Evolutionary conservation across 2,797 vertebrate species (phyloP).

Genomic region (Scolopax bukidnonensis): DNA sequence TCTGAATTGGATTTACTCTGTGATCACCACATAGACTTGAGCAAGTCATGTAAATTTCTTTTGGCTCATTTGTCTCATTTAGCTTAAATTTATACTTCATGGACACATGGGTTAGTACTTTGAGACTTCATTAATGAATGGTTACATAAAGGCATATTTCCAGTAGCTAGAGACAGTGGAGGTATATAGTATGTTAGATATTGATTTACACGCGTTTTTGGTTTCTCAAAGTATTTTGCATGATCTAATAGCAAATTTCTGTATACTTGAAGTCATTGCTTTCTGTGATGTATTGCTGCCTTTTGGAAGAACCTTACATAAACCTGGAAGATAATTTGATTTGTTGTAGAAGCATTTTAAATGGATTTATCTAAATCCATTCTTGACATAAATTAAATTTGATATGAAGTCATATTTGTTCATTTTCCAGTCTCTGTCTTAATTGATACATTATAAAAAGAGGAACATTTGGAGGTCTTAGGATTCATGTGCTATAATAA

Average conservation of each 20-base stretch:
- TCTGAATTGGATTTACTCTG: neutral
- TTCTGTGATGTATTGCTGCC: neutral
- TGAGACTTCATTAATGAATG: neutral
- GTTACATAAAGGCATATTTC: conserved; percentile 9
- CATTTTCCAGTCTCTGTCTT: neutral
- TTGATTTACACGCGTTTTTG: accelerated
- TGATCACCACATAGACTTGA: neutral
- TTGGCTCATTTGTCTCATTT: neutral
- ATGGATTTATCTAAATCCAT: neutral
- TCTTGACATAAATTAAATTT: neutral
- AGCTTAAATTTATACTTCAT: neutral
- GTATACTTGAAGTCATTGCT: neutral
- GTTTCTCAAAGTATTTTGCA: neutral
- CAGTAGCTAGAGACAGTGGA: neutral
- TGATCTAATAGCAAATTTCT: neutral
- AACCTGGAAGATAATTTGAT: neutral
- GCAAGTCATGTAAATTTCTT: neutral
- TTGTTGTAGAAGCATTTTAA: neutral
- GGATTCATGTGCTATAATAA: neutral
- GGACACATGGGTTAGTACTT: neutral
- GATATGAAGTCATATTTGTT: neutral
- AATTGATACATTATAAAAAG: neutral
- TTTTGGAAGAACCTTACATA: neutral
- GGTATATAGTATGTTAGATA: neutral
- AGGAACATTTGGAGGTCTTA: neutral